Evolutionary conservation across 2,113 vertebrate genomes (phyloP).

Genomic region (Galbula dea): DNA sequence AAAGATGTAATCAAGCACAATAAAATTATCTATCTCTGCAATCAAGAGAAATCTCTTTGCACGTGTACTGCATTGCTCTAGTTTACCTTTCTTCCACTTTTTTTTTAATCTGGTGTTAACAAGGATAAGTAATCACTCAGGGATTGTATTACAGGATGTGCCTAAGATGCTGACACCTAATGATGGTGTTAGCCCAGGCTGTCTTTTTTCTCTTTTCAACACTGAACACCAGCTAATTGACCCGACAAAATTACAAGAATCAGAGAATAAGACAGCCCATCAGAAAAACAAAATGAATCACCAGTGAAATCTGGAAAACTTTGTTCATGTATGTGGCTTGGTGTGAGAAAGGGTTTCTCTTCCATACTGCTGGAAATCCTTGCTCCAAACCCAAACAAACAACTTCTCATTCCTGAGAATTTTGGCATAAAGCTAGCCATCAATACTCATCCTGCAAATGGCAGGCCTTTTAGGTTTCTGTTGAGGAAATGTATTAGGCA

Average conservation of each 20-base stretch:
- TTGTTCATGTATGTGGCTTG: neutral
- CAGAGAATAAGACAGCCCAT: conserved; percentile 83
- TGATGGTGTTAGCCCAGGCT: conserved; percentile 40
- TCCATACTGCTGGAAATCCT: neutral
- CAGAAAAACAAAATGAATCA: conserved; percentile 87
- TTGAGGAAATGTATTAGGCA: conserved; percentile 74
- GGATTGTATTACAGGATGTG: conserved; percentile 61
- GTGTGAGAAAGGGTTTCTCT: conserved; percentile 7
- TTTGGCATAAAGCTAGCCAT: neutral
- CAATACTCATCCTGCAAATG: neutral
- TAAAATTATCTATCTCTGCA: neutral
- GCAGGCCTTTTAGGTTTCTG: neutral
- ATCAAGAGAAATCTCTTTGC: neutral
- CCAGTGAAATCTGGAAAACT: conserved; percentile 61
- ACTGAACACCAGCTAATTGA: conserved; percentile 79
- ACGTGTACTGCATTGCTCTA: neutral
- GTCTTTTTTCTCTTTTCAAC: conserved; percentile 55
- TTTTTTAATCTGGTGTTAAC: neutral
- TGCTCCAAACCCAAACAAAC: neutral
- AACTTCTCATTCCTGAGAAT: neutral
- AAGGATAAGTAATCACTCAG: conserved; percentile 40
- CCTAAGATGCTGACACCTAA: conserved; percentile 60
- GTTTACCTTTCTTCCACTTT: conserved; percentile 25
- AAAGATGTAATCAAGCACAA: neutral
- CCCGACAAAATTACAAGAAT: conserved; percentile 87